These are phyloP conservation scores for Monoplex corrugatus DNA, from an alignment of 2,888 invertebrate genomes.

Conservation along the genomic window DNA sequence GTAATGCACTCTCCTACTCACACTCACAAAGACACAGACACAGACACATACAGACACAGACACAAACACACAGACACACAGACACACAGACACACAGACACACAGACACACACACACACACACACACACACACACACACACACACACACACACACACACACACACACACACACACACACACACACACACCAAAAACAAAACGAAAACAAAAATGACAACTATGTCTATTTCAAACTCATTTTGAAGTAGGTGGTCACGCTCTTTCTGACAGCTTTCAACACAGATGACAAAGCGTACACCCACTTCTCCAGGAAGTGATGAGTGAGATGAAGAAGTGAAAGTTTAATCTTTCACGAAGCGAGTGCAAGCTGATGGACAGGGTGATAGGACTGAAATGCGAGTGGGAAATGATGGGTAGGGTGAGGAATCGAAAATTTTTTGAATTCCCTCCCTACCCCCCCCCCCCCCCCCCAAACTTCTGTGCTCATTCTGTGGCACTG, in stretches of 20 bases:
- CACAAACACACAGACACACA: neutral
- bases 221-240: too few relatives aligned
- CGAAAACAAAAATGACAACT: too few relatives aligned
- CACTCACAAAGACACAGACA: too few relatives aligned
- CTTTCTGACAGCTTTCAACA: too few relatives aligned
- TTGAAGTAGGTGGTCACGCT: too few relatives aligned
- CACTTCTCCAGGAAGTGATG: neutral
- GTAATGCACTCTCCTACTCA: too few relatives aligned
- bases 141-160: neutral
- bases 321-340: neutral
- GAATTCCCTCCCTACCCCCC: neutral
- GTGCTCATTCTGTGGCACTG: too few relatives aligned
- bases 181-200: neutral
- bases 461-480: neutral
- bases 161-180: neutral
- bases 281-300: neutral
- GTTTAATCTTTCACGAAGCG: neutral
- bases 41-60: neutral
- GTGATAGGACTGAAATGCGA: too few relatives aligned
- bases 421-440: neutral
- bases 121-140: neutral
- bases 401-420: too few relatives aligned
- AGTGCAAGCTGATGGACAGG: neutral
- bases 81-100: neutral
- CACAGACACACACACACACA: neutral